phyloP scores from a whole-genome alignment of 2,888 invertebrate species.

The Gastrophysa polygoni region DNA sequence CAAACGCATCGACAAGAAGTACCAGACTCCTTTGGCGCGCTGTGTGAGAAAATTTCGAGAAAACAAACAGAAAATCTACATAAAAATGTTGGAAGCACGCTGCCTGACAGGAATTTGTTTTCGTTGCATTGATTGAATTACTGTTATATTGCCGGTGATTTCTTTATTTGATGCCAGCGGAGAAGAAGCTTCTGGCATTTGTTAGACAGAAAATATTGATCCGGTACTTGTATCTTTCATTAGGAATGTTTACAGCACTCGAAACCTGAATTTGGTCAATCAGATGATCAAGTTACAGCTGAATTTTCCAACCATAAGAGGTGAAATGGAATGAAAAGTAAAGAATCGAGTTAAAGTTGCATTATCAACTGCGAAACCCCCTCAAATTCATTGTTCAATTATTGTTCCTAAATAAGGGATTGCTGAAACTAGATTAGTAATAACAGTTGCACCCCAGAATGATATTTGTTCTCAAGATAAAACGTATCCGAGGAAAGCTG shows the following conservation, averaged over 20 bases:
- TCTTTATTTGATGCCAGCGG: constrained; percentile 9
- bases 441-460: constrained; percentile 75
- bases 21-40: constrained; percentile 11
- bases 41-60: not conserved
- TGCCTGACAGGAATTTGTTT: constrained; percentile 7
- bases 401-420: constrained; percentile 70
- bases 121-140: constrained; percentile 15
- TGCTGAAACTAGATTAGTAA: constrained; percentile 71
- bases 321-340: constrained; percentile 74
- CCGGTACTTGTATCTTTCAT: not conserved
- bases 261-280: too few species aligned
- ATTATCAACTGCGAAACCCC: constrained; percentile 76
- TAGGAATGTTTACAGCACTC: too few species aligned
- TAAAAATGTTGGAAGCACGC: constrained; percentile 8
- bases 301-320: constrained; percentile 69
- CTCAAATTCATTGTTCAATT: constrained; percentile 76
- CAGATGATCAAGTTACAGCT: too few species aligned
- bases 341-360: constrained; percentile 80
- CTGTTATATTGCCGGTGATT: constrained; percentile 5
- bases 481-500: constrained; percentile 79
- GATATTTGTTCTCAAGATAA: constrained; percentile 83
- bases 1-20: not conserved
- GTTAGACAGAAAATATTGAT: not conserved
- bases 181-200: not conserved
- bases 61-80: constrained; percentile 15